Percentiles rank a stretch among this genome's conserved stretches.
Conservation (phyloP, 2,797 vertebrate species). For the Anabas testudineus region DNA sequence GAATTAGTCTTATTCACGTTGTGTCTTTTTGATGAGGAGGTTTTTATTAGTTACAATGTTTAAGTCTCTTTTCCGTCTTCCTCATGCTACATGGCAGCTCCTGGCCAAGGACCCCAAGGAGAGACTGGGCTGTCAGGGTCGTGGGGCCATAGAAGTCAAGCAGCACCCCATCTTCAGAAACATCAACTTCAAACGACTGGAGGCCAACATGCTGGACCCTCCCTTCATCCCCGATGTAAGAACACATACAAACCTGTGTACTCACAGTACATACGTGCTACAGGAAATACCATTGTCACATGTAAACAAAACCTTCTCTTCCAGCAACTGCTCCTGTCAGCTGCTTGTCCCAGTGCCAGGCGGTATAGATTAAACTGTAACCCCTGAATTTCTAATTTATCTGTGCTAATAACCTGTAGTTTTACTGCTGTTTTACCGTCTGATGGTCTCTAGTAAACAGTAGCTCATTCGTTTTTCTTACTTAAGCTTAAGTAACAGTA, state of each 20-base stretch:
- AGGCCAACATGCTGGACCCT: conserved; percentile 91
- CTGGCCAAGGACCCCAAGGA: conserved; percentile 90
- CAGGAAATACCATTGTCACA: conserved; percentile 74
- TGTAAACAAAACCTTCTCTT: conserved; percentile 68
- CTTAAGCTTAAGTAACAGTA: too few species aligned
- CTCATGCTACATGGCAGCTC: conserved; percentile 77
- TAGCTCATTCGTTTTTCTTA: too few species aligned
- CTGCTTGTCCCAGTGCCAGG: too few species aligned
- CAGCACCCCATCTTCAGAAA: conserved; percentile 91
- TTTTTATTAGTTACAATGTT: conserved; percentile 10
- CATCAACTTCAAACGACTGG: conserved; percentile 93
- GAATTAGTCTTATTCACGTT: conserved; percentile 16
- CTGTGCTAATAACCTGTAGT: too few species aligned
- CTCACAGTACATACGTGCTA: conserved; percentile 7
- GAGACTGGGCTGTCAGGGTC: conserved; percentile 88
- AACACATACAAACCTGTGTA: conserved; percentile 3
- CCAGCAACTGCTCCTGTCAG: too few species aligned
- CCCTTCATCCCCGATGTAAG: conserved; percentile 95
- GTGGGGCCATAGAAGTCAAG: conserved; percentile 87
- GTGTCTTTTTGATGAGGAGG: background rate
- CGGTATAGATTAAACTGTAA: too few species aligned
- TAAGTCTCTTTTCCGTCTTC: conserved; percentile 18
- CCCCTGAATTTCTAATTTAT: too few species aligned
- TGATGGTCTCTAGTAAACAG: too few species aligned
- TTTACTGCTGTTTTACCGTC: too few species aligned